These are phyloP conservation scores for Burhinus oedicnemus DNA, from an alignment of 2,113 vertebrate species.

Conservation along the genomic window DNA sequence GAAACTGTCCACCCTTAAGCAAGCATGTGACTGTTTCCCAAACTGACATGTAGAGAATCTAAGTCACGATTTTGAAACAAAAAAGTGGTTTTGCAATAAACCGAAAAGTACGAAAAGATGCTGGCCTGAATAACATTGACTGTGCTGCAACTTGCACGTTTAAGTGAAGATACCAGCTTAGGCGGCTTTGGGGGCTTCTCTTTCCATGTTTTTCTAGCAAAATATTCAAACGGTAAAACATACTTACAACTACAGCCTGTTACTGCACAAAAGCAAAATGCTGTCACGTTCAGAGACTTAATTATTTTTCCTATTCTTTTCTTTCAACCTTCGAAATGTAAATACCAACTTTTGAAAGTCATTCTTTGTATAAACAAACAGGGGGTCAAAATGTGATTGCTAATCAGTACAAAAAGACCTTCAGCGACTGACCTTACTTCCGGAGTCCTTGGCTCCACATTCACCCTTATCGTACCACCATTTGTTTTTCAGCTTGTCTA, in stretches of 20 bases:
- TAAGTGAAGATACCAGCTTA: slow-evolving; percentile 60
- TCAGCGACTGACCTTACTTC: slow-evolving; percentile 99
- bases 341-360: slow-evolving; percentile 73
- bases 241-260: slow-evolving; percentile 73
- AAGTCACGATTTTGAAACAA: slow-evolving; percentile 56
- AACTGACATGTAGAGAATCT: slow-evolving; percentile 65
- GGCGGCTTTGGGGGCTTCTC: slow-evolving; percentile 20
- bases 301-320: slow-evolving; percentile 46
- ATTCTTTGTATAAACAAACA: slow-evolving; percentile 85
- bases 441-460: slow-evolving; percentile 99
- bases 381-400: slow-evolving; percentile 97
- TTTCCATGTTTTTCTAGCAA: neutral
- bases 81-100: slow-evolving; percentile 39
- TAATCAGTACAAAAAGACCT: slow-evolving; percentile 99
- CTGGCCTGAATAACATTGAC: slow-evolving; percentile 55
- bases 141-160: slow-evolving; percentile 34
- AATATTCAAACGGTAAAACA: slow-evolving; percentile 64
- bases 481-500: slow-evolving; percentile 99
- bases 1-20: slow-evolving; percentile 62
- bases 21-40: slow-evolving; percentile 46
- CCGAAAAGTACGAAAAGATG: slow-evolving; percentile 14
- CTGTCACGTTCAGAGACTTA: slow-evolving; percentile 67
- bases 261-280: slow-evolving; percentile 68
- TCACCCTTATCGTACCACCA: slow-evolving; percentile 99
- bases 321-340: slow-evolving; percentile 73